These are phyloP conservation scores for Phataginus tricuspis DNA, from an alignment of 2,797 vertebrate genomes.

Conservation along the genomic window DNA sequence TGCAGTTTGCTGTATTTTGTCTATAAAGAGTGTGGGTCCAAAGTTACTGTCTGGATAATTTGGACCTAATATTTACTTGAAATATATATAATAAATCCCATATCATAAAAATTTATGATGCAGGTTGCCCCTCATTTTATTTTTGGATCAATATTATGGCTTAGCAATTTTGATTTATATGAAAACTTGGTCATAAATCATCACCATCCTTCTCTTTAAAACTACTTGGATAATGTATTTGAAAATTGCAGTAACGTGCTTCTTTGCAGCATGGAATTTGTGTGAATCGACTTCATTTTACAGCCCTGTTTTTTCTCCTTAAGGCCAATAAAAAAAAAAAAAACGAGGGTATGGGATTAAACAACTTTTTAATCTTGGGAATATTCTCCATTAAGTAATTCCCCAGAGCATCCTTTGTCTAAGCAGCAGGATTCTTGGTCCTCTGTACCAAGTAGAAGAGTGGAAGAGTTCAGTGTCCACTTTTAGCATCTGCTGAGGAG, in stretches of 20 bases:
- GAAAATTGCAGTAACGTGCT: neutral
- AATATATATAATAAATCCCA: constrained; percentile 40
- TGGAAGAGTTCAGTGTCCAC: neutral
- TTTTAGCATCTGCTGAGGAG: neutral
- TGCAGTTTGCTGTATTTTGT: neutral
- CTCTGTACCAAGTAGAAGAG: neutral
- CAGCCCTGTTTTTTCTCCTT: neutral
- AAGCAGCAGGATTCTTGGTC: neutral
- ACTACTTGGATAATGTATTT: neutral
- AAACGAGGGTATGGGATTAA: neutral
- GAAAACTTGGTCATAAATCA: constrained; percentile 50
- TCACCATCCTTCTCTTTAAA: constrained; percentile 27
- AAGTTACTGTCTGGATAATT: constrained; percentile 35
- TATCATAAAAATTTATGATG: constrained; percentile 54
- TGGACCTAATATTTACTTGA: constrained; percentile 58
- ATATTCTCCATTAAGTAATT: neutral
- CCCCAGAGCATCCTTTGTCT: neutral
- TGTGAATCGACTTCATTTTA: neutral
- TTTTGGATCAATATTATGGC: constrained; percentile 61
- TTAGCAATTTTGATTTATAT: constrained; percentile 68
- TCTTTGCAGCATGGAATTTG: neutral
- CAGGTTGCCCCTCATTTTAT: constrained; percentile 39
- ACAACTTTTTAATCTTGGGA: neutral
- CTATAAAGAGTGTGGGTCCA: neutral
- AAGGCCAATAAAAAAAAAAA: neutral